Percentiles rank a stretch among this genome's conserved stretches.
Conservation (phyloP, 2,113 vertebrate species). For the Trinectes maculatus region DNA sequence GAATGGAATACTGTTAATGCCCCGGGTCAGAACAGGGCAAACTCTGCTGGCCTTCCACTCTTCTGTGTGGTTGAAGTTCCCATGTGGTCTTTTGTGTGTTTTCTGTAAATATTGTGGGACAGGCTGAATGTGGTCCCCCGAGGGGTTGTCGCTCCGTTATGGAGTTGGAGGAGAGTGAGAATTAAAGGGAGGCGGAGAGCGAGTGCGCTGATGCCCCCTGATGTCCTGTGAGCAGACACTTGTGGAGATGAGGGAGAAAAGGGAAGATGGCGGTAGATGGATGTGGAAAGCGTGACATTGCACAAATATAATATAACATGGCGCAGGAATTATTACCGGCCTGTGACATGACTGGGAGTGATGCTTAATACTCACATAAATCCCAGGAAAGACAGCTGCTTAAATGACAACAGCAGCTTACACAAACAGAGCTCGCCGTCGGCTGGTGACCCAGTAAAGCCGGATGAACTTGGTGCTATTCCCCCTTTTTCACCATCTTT, state of each 20-base stretch:
- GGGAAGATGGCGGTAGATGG: slow-evolving; percentile 4
- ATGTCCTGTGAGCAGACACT: slow-evolving; percentile 51
- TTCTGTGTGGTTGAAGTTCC: slow-evolving; percentile 52
- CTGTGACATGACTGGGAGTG: background rate
- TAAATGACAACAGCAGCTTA: slow-evolving; percentile 41
- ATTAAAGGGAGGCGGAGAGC: slow-evolving; percentile 39
- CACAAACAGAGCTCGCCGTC: slow-evolving; percentile 21
- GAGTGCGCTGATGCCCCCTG: slow-evolving; percentile 56
- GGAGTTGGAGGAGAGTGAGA: slow-evolving; percentile 49
- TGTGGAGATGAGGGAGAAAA: background rate
- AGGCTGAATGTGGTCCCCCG: slow-evolving; percentile 68
- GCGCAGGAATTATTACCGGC: no score
- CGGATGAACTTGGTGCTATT: slow-evolving; percentile 49
- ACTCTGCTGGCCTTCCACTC: slow-evolving; percentile 35
- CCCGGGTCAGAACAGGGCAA: slow-evolving; percentile 46
- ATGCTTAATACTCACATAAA: slow-evolving; percentile 7
- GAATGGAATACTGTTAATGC: slow-evolving; percentile 59
- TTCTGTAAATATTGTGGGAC: slow-evolving; percentile 77
- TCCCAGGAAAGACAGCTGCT: slow-evolving; percentile 23
- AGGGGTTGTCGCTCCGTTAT: slow-evolving; percentile 72
- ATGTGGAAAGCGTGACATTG: slow-evolving; percentile 9
- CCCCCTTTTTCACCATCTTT: background rate
- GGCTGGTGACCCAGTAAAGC: slow-evolving; percentile 50
- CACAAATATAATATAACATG: background rate
- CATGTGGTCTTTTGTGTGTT: slow-evolving; percentile 73